Evolutionary conservation across 2,797 vertebrate species (phyloP), one percentile per base, ranked within the genome.

Genomic region (Discoglossus pictus): DNA sequence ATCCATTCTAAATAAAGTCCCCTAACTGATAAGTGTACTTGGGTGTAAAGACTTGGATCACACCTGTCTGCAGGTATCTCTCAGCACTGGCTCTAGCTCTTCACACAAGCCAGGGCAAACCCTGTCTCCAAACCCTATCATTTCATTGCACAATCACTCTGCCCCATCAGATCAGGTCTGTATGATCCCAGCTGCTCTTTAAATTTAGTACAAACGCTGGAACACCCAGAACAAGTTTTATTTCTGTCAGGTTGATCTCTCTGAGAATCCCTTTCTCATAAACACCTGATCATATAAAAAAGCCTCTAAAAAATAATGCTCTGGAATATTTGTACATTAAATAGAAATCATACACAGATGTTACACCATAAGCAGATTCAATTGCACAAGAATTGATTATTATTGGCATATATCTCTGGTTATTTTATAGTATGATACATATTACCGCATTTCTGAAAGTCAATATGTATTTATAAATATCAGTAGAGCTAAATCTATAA

Each of bases 331-430:
- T 36, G 54, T 7, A 18, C 34, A 16, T 11, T 11, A 5, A 58
- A 66, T 58, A 15, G 55, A 35, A 39, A 39, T 67, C 44, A 67
- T 51, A 31, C 65, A 59, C 35, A 4, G 27, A n/a, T n/a, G n/a
- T n/a, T n/a, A n/a, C n/a, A n/a, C n/a, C n/a, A n/a, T n/a, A n/a
- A n/a, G n/a, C n/a, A n/a, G n/a, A n/a, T n/a, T n/a, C n/a, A n/a
- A n/a, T n/a, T n/a, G n/a, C n/a, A n/a, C n/a, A n/a, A n/a, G n/a
- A n/a, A n/a, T n/a, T n/a, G n/a, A n/a, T n/a, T n/a, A n/a, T n/a
- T n/a, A n/a, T n/a, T n/a, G n/a, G n/a, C n/a, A n/a, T n/a, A n/a
- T n/a, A n/a, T n/a, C n/a, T n/a, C n/a, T n/a, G n/a, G n/a, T n/a
- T n/a, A n/a, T n/a, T n/a, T n/a, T n/a, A n/a, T n/a, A n/a, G n/a